Percentiles rank a stretch among this genome's conserved stretches.
Evolutionary conservation across 2,888 invertebrate species (phyloP).

Genomic region (Molorchus minor): DNA sequence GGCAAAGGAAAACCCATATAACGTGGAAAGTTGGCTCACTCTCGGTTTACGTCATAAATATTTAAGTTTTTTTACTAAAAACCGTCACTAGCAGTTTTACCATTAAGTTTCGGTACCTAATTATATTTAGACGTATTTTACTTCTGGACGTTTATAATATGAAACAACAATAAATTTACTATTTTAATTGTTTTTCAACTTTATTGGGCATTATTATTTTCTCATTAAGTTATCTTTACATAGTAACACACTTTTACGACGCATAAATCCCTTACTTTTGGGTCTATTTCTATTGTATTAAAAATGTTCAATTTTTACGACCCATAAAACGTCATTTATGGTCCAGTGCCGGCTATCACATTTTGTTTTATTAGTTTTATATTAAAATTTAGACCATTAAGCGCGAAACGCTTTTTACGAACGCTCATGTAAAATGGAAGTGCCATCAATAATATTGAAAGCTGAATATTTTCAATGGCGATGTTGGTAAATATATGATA

Average conservation of each 20-base stretch:
- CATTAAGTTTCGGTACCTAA: too few relatives aligned
- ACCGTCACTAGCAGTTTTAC: too few relatives aligned
- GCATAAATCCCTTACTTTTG: slow-evolving; percentile 7
- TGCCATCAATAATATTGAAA: slow-evolving; percentile 1
- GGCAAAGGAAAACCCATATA: too few relatives aligned
- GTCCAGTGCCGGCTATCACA: slow-evolving; percentile 2
- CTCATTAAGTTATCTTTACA: background rate
- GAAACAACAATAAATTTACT: too few relatives aligned
- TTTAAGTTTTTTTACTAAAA: too few relatives aligned
- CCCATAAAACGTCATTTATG: slow-evolving; percentile 15
- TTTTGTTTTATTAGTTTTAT: slow-evolving; percentile 22
- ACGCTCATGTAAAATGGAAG: slow-evolving; percentile 6
- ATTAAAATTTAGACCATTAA: slow-evolving; percentile 16
- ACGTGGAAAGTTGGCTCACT: too few relatives aligned
- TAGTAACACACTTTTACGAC: slow-evolving; percentile 8
- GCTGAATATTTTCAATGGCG: background rate
- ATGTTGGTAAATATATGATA: background rate
- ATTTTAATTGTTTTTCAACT: too few relatives aligned
- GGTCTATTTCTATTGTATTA: slow-evolving; percentile 17
- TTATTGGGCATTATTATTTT: background rate
- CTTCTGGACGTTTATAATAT: too few relatives aligned
- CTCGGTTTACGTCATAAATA: too few relatives aligned
- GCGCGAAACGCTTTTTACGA: slow-evolving; percentile 9
- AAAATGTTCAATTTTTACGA: slow-evolving; percentile 16
- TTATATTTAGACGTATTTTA: too few relatives aligned